These are phyloP conservation scores for Sula dactylatra DNA, from an alignment of 2,113 vertebrate genomes.

Conservation along the genomic window DNA sequence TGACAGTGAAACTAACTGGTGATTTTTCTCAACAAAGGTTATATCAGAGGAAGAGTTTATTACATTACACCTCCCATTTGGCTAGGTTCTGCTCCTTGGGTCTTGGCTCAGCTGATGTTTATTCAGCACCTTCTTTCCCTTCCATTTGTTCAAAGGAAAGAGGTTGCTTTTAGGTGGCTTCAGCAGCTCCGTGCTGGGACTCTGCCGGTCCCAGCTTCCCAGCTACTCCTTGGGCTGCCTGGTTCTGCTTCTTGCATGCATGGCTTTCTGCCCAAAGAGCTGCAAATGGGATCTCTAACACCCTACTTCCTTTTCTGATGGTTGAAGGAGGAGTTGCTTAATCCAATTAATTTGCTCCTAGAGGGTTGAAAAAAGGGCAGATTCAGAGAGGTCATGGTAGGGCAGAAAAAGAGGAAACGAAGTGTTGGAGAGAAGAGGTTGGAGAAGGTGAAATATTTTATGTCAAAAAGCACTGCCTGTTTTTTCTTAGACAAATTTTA, in stretches of 20 bases:
- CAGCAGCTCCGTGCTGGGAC: background rate
- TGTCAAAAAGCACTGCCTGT: background rate
- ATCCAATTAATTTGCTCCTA: background rate
- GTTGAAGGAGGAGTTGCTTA: background rate
- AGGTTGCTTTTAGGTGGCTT: background rate
- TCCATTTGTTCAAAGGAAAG: background rate
- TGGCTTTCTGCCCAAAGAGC: background rate
- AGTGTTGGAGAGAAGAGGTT: background rate
- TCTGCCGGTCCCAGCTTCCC: background rate
- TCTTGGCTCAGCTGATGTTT: background rate
- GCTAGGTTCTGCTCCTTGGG: background rate
- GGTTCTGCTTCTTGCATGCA: background rate
- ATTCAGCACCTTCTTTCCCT: background rate
- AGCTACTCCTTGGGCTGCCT: background rate
- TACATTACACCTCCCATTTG: background rate
- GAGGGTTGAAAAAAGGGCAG: background rate
- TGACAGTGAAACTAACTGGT: background rate
- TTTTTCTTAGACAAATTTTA: background rate
- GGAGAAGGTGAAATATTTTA: background rate
- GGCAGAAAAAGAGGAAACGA: background rate
- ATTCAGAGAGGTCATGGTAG: background rate
- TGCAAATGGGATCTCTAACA: background rate
- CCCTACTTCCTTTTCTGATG: background rate
- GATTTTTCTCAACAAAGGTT: background rate
- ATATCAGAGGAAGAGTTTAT: background rate